Evolutionary conservation across 2,113 vertebrate species (phyloP).

Genomic region (Pomatostomus ruficeps): DNA sequence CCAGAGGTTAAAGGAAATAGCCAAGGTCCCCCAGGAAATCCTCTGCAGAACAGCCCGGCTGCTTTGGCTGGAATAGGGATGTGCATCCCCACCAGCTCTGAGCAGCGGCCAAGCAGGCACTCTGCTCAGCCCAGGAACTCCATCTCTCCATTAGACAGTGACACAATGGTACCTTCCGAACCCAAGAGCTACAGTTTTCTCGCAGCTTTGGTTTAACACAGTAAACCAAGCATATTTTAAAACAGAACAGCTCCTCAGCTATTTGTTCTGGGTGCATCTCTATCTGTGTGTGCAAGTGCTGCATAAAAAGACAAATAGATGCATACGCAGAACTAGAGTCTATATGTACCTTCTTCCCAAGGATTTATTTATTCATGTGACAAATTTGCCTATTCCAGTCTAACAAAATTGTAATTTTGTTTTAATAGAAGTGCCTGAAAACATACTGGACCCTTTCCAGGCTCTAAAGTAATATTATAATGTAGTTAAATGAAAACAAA

Average conservation of each 20-base stretch:
- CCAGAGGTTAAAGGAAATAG: background rate
- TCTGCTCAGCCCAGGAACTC: background rate
- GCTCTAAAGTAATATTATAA: background rate
- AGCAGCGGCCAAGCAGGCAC: background rate
- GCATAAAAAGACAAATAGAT: background rate
- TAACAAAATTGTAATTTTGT: background rate
- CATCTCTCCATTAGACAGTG: background rate
- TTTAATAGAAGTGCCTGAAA: background rate
- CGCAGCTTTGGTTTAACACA: background rate
- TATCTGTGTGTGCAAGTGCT: background rate
- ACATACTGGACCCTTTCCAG: background rate
- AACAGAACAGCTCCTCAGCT: background rate
- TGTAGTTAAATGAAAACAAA: slow-evolving; percentile 46
- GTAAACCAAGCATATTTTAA: background rate
- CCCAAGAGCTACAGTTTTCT: background rate
- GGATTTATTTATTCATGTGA: background rate
- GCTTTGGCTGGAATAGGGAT: background rate
- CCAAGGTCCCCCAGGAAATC: background rate
- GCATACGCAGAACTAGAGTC: background rate
- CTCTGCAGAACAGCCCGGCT: background rate
- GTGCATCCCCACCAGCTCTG: background rate
- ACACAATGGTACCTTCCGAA: background rate
- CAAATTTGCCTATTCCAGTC: background rate
- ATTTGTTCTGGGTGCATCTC: background rate
- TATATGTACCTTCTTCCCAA: background rate